Evolutionary conservation across 2,797 vertebrate species (phyloP), one percentile per base, ranked within the genome.

Genomic region (Bradypus variegatus): DNA sequence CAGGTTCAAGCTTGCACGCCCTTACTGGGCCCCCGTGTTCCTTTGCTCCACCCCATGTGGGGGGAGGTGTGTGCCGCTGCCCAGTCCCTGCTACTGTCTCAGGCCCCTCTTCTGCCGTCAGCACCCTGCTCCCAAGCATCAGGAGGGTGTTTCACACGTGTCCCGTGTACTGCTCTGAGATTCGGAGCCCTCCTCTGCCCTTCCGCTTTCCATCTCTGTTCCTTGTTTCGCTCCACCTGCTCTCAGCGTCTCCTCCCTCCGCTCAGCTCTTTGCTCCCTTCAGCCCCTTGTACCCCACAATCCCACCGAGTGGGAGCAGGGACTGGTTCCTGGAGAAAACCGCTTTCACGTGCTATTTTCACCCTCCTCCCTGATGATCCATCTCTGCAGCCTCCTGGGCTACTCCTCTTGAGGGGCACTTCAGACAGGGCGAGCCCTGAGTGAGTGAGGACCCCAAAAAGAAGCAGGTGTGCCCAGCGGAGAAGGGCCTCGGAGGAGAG

Each of bases 131-230:
- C 15, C 36, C 48, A 6, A 9, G 67, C 33, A 18, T 12, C 15
- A 27, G 27, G 23, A 9, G 13, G 2, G 19, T 15, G 6, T 6
- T 45, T 50, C 5, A 4, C 1, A 0, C 13, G 41, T 16, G 21
- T 29, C 41, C 29, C 8, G 4, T 9, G 3, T 18, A 12, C 15
- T 15, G 21, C 8, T 21, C 16, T 60, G 5, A 3, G 82, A 18
- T 4, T 38, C 25, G 18, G n/a, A 53, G 16, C 45, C 16, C 50
- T 41, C 4, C 72, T 60, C 48, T 41, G 6, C 73, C 36, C 13
- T 9, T 55, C 55, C 5, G 0, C 23, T 5, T 41, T 36, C 8
- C 18, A 29, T 58, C 60, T n/a, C 55, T 11, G 0, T 21, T 73
- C 55, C 64, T 75, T 48, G 53, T 19, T 62, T 25, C 16, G 53